Evolutionary conservation across 2,113 vertebrate genomes (phyloP).

Genomic region (Motacilla tschutschensis): DNA sequence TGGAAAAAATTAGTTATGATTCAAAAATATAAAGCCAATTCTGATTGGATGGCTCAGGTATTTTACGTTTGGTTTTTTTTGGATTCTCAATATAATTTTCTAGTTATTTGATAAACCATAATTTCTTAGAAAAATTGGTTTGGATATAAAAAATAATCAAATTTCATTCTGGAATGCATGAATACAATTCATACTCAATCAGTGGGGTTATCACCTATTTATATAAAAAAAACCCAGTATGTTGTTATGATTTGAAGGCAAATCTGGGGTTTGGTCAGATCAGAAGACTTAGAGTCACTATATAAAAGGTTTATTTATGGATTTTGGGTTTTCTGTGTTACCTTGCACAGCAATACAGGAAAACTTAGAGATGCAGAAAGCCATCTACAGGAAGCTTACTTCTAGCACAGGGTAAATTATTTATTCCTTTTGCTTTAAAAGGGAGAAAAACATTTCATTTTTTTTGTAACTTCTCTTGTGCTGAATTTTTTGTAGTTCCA

Average conservation of each 20-base stretch:
- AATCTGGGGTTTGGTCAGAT: not conserved
- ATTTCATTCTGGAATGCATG: not conserved
- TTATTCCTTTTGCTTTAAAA: not conserved
- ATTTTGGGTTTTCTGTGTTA: not conserved
- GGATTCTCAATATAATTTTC: not conserved
- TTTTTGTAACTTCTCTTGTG: not conserved
- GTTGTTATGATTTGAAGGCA: not conserved
- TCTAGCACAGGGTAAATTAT: not conserved
- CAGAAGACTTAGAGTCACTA: not conserved
- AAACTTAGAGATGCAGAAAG: not conserved
- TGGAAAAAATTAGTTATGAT: not conserved
- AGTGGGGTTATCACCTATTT: not conserved
- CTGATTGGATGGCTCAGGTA: not conserved
- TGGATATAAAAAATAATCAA: not conserved
- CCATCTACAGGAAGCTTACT: not conserved
- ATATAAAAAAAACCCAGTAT: not conserved
- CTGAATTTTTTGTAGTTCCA: not conserved
- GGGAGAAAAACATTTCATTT: constrained; percentile 22
- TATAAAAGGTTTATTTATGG: not conserved
- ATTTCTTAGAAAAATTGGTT: not conserved
- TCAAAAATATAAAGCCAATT: not conserved
- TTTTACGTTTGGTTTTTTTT: not conserved
- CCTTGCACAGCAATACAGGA: not conserved
- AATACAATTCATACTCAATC: not conserved
- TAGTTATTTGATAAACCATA: not conserved